phyloP scores from a whole-genome alignment of 2,888 invertebrate species.

The Drosophila algonquin region DNA sequence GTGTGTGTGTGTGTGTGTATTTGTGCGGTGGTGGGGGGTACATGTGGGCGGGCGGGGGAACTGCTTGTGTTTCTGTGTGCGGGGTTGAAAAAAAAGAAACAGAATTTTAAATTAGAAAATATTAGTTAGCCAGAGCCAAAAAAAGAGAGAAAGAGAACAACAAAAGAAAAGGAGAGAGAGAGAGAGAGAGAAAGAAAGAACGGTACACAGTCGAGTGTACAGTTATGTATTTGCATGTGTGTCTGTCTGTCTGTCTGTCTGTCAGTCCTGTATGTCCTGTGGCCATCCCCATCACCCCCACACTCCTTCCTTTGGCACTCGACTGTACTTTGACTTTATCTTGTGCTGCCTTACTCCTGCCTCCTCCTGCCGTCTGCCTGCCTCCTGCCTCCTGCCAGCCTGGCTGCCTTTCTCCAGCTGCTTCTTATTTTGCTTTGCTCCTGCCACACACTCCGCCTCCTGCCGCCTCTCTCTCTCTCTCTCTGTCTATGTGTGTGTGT shows the following conservation, averaged over 20 bases:
- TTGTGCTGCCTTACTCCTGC: neutral
- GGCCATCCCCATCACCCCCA: neutral
- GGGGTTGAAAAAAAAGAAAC: conserved; percentile 70
- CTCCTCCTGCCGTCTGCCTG: neutral
- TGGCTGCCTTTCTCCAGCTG: neutral
- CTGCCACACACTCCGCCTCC: neutral
- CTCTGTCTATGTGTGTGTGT: conserved; percentile 39
- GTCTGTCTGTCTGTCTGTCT: conserved; percentile 11
- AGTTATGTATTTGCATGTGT: conserved; percentile 53
- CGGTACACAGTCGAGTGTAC: conserved; percentile 39
- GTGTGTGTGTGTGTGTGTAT: neutral
- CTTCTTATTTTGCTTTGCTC: conserved; percentile 4
- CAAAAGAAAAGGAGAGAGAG: conserved; percentile 4
- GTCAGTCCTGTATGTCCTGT: neutral
- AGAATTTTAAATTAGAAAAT: conserved; percentile 80
- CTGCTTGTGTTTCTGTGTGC: conserved; percentile 18
- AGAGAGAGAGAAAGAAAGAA: neutral
- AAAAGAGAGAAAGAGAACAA: neutral
- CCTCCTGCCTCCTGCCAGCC: neutral
- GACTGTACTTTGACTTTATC: neutral
- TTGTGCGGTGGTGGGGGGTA: neutral
- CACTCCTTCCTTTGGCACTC: neutral
- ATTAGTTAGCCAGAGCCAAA: conserved; percentile 63
- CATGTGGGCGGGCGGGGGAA: neutral
- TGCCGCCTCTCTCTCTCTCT: conserved; percentile 6